Conservation (phyloP, 2,113 vertebrate species). For the Capreolus pygargus region DNA sequence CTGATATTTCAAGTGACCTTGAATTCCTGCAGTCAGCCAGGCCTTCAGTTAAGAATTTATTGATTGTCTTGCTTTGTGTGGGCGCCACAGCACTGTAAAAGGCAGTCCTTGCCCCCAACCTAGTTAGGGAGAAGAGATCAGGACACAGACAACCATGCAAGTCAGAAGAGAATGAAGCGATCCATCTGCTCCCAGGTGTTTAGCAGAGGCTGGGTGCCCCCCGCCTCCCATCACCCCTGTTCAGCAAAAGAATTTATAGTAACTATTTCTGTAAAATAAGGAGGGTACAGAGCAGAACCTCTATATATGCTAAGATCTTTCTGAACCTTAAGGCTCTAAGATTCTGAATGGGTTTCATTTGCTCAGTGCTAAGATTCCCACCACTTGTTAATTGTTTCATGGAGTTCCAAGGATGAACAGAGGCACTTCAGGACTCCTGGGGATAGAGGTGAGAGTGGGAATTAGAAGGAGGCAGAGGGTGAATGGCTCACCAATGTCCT, state of each 20-base stretch:
- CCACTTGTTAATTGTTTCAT: background rate
- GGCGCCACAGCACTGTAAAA: background rate
- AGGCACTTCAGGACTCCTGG: background rate
- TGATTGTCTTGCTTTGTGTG: conserved; percentile 52
- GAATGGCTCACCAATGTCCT: background rate
- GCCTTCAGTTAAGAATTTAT: conserved; percentile 55
- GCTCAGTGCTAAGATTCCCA: background rate
- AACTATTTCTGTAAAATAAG: background rate
- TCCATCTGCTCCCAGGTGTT: conserved; percentile 29
- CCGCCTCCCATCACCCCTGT: background rate
- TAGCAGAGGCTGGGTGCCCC: background rate
- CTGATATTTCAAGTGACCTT: conserved; percentile 52
- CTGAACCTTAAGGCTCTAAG: background rate
- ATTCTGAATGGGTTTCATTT: background rate
- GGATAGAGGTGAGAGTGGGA: background rate
- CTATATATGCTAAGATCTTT: background rate
- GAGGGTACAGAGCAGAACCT: background rate
- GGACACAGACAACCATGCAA: background rate
- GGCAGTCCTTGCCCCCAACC: background rate
- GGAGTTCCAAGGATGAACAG: background rate
- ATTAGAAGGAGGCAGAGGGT: background rate
- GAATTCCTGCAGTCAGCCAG: conserved; percentile 41
- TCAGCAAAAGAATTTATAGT: background rate
- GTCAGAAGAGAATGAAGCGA: conserved; percentile 5
- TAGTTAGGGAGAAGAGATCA: conserved; percentile 26